phyloP scores from a whole-genome alignment of 2,113 vertebrate genomes.

The Lepisosteus osseus region DNA sequence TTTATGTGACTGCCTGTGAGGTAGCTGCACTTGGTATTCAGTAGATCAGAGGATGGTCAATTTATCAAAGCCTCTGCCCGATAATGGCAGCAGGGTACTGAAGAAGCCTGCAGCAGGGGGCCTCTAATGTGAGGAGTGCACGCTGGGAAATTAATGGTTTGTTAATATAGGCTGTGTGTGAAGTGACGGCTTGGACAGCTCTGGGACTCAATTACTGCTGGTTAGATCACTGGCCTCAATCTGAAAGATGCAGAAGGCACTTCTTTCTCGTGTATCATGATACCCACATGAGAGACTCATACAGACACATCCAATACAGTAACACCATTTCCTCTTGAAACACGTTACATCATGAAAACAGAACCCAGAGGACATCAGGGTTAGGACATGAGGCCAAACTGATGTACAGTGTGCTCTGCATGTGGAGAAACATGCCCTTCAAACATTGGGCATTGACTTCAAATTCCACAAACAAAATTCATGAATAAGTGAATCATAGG shows the following conservation, averaged over 20 bases:
- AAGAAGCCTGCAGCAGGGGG: not conserved
- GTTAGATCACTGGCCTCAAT: not conserved
- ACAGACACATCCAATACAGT: not conserved
- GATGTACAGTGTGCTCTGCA: too few relatives aligned
- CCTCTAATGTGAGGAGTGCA: slow-evolving; percentile 1
- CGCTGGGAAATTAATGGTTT: slow-evolving; percentile 1
- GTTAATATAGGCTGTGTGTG: not conserved
- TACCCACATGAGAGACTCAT: not conserved
- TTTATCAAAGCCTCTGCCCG: not conserved
- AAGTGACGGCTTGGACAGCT: not conserved
- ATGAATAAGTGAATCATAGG: too few relatives aligned
- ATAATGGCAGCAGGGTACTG: not conserved
- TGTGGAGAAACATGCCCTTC: too few relatives aligned
- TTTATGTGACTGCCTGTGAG: too few relatives aligned
- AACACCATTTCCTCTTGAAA: too few relatives aligned
- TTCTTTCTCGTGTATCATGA: too few relatives aligned
- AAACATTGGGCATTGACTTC: too few relatives aligned
- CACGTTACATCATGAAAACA: too few relatives aligned
- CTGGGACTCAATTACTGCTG: not conserved
- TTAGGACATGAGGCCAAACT: too few relatives aligned
- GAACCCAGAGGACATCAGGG: too few relatives aligned
- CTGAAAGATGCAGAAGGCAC: not conserved
- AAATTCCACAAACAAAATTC: too few relatives aligned
- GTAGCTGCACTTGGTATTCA: not conserved
- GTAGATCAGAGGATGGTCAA: not conserved